These are phyloP conservation scores for Chironomus tentans DNA, from an alignment of 2,888 invertebrate species.

Conservation along the genomic window DNA sequence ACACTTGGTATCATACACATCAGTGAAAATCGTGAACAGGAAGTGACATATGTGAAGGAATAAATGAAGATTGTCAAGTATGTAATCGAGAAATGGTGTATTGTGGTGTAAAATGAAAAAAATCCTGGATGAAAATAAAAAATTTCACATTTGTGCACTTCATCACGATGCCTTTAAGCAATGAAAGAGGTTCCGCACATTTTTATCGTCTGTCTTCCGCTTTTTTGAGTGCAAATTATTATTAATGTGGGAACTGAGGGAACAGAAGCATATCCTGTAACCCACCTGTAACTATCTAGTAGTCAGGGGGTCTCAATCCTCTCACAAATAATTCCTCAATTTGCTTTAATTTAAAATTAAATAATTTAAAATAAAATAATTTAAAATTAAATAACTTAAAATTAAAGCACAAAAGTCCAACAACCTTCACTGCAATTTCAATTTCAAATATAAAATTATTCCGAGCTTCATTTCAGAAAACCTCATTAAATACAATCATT, in stretches of 20 bases:
- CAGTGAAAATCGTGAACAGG: background rate
- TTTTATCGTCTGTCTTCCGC: background rate
- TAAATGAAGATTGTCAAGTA: slow-evolving; percentile 7
- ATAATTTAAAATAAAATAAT: no score
- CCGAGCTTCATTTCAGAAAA: background rate
- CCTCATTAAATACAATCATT: no score
- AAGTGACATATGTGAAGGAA: background rate
- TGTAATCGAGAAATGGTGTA: background rate
- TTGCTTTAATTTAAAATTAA: no score
- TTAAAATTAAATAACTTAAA: no score
- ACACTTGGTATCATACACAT: background rate
- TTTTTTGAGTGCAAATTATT: background rate
- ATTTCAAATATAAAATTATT: no score
- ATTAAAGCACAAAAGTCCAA: no score
- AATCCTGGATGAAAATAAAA: background rate
- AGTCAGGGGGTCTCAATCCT: no score
- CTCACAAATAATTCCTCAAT: no score
- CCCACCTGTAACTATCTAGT: no score
- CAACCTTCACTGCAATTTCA: no score
- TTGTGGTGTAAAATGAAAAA: background rate
- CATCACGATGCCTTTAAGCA: slow-evolving; percentile 1
- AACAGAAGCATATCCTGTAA: no score
- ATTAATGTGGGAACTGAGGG: no score
- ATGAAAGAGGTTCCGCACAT: background rate
- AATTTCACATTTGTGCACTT: background rate